These are phyloP conservation scores for Protodeltote pygarga DNA, from an alignment of 2,888 invertebrate genomes.

Conservation along the genomic window DNA sequence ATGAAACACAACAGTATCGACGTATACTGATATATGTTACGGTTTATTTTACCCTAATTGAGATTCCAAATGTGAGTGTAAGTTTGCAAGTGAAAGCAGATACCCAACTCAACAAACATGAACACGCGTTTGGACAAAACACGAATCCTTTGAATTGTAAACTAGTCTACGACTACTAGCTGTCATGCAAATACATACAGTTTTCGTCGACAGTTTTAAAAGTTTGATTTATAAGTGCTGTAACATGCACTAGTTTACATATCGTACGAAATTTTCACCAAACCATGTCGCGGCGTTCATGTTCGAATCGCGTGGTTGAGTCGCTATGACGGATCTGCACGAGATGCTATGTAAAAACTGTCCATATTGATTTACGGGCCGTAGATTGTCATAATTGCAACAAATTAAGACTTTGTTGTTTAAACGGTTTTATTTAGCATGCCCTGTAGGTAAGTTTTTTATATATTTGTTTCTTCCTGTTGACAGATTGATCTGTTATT, in stretches of 20 bases:
- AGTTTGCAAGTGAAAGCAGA: neutral
- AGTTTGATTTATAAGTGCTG: slow-evolving; percentile 1
- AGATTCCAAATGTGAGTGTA: no score
- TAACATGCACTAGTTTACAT: slow-evolving; percentile 17
- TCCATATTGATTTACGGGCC: slow-evolving; percentile 22
- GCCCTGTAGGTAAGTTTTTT: no score
- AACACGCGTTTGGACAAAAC: slow-evolving; percentile 6
- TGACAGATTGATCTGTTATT: no score
- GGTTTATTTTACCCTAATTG: no score
- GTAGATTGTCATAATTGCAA: slow-evolving; percentile 34
- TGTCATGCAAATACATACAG: slow-evolving; percentile 2
- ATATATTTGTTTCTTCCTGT: no score
- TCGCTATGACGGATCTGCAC: slow-evolving; percentile 12
- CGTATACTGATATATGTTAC: no score
- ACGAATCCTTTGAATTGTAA: slow-evolving; percentile 5
- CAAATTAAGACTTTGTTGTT: no score
- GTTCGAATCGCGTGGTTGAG: slow-evolving; percentile 23
- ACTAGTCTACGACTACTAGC: neutral
- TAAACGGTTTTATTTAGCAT: no score
- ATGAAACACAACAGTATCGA: no score
- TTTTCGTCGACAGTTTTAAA: neutral
- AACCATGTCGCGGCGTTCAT: slow-evolving; percentile 9
- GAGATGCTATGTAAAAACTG: slow-evolving; percentile 34
- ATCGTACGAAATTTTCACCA: slow-evolving; percentile 11
- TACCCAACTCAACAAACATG: neutral